A percentile compares a stretch with the other conserved stretches of the same genome.
These are phyloP conservation scores for Conistra vaccinii DNA, from an alignment of 2,888 invertebrate species.

Conservation along the genomic window DNA sequence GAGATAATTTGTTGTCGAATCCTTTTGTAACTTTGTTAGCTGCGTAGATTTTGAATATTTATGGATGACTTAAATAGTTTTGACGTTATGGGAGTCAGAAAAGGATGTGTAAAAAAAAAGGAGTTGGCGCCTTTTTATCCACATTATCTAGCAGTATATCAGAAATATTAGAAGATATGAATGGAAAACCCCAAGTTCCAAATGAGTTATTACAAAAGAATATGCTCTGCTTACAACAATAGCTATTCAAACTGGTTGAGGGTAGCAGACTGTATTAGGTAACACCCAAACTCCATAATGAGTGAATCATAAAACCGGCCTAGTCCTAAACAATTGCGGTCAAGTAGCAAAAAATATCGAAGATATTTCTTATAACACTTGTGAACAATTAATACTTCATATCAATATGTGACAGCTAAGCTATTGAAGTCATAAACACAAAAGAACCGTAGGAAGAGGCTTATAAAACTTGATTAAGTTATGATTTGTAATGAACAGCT, in stretches of 20 bases:
- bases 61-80: slow-evolving; percentile 33
- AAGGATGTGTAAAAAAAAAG: slow-evolving; percentile 33
- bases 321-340: slow-evolving; percentile 33
- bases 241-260: slow-evolving; percentile 15
- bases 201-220: slow-evolving; percentile 24
- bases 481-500: slow-evolving; percentile 50
- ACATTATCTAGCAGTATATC: slow-evolving; percentile 6
- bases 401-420: slow-evolving; percentile 32
- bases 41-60: slow-evolving; percentile 58
- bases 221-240: slow-evolving; percentile 1
- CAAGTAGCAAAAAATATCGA: slow-evolving; percentile 49
- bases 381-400: slow-evolving; percentile 48
- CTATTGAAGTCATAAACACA: slow-evolving; percentile 45
- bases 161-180: slow-evolving; percentile 2
- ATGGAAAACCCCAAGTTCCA: not conserved
- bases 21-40: slow-evolving; percentile 71
- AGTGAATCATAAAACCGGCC: slow-evolving; percentile 39
- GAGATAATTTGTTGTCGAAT: slow-evolving; percentile 83
- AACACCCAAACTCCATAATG: not conserved
- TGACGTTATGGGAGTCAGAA: slow-evolving; percentile 33
- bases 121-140: slow-evolving; percentile 51
- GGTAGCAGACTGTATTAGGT: slow-evolving; percentile 11
- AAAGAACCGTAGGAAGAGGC: slow-evolving; percentile 40
- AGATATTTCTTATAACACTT: slow-evolving; percentile 30
- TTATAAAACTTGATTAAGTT: slow-evolving; percentile 48